Evolutionary conservation across 2,113 vertebrate genomes (phyloP).

Genomic region (Gymnogyps californianus): DNA sequence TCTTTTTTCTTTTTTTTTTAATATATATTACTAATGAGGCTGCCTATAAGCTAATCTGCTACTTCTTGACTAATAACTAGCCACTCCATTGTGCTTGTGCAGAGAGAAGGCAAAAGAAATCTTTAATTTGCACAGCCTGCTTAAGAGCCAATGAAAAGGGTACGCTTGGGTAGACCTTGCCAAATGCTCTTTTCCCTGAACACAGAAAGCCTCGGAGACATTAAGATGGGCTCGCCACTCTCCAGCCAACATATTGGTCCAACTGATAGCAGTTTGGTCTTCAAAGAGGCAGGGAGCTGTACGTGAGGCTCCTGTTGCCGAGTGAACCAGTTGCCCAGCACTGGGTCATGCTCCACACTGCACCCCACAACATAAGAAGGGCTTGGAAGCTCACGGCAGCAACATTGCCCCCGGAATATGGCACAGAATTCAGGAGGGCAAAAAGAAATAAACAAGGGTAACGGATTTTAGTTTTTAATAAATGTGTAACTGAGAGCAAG

Average conservation of each 20-base stretch:
- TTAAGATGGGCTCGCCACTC: neutral
- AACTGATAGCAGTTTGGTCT: neutral
- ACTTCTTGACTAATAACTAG: neutral
- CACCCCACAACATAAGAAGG: neutral
- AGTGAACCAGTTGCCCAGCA: too few species aligned
- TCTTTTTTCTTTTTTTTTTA: neutral
- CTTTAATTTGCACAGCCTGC: neutral
- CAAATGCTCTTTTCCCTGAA: neutral
- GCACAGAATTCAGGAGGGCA: neutral
- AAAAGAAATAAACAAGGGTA: neutral
- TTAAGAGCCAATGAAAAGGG: neutral
- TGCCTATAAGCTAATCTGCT: neutral
- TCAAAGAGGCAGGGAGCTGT: neutral
- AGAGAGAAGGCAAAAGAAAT: neutral
- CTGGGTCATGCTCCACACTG: neutral
- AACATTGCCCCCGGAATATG: accelerated
- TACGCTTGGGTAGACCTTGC: too few species aligned
- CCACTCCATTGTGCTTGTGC: accelerated
- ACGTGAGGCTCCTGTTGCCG: accelerated
- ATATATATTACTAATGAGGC: too few species aligned
- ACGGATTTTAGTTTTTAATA: neutral
- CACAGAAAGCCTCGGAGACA: neutral
- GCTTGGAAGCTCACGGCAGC: neutral
- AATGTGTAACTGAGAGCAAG: neutral
- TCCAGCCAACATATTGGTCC: neutral